Conservation (phyloP, 2,888 invertebrate genomes). For the Drosophila monieri region DNA sequence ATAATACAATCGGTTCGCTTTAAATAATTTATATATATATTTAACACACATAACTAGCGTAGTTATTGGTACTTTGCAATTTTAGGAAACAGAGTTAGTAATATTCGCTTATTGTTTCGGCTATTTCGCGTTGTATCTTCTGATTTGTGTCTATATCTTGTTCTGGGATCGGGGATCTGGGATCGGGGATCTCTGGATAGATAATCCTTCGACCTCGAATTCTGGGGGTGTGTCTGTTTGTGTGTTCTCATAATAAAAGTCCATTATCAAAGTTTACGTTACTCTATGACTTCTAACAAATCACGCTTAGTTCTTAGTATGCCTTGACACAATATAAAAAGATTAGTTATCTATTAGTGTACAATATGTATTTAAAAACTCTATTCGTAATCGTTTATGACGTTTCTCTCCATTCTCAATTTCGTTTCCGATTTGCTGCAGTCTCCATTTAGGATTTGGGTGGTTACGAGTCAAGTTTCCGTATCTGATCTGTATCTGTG, state of each 20-base stretch:
- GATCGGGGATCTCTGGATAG: constrained; percentile 2
- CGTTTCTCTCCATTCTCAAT: constrained; percentile 5
- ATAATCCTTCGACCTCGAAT: constrained; percentile 9
- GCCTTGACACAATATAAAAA: constrained; percentile 68
- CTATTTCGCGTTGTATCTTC: constrained; percentile 51
- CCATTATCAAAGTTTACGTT: constrained; percentile 71
- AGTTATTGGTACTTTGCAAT: constrained; percentile 75
- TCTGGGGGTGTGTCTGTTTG: constrained; percentile 31
- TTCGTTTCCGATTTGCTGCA: constrained; percentile 57
- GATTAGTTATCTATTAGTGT: constrained; percentile 67
- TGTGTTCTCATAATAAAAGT: constrained; percentile 67
- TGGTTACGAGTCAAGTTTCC: constrained; percentile 73
- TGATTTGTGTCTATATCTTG: constrained; percentile 19
- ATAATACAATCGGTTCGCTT: constrained; percentile 71
- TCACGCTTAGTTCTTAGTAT: constrained; percentile 65
- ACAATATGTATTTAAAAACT: constrained; percentile 63
- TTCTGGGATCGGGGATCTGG: constrained; percentile 20
- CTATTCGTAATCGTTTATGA: constrained; percentile 59
- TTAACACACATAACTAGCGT: constrained; percentile 67
- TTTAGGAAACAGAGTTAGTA: constrained; percentile 76
- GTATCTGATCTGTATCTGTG: constrained; percentile 10
- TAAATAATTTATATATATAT: constrained; percentile 61
- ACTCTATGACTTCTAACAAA: constrained; percentile 74
- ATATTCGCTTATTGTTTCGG: constrained; percentile 68
- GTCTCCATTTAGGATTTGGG: constrained; percentile 77